These are phyloP conservation scores for Falco columbarius DNA, from an alignment of 2,797 vertebrate genomes.

Conservation along the genomic window DNA sequence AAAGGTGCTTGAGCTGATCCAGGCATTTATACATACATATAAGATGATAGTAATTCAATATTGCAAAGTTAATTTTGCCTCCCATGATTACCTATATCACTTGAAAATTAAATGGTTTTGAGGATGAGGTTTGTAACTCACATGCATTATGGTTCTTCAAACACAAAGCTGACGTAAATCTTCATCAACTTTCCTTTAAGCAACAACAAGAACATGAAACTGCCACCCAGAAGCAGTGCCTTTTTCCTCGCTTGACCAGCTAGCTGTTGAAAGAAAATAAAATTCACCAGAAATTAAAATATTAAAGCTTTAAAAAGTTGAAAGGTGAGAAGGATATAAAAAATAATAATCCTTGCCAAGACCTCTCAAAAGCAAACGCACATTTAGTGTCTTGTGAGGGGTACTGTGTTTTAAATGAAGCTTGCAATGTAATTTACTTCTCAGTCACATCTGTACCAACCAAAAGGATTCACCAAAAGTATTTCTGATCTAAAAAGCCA, in stretches of 20 bases:
- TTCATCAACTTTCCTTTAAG: neutral
- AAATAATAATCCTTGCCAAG: neutral
- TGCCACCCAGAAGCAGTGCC: neutral
- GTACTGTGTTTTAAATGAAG: neutral
- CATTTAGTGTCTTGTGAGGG: neutral
- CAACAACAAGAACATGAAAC: neutral
- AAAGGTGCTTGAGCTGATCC: slow-evolving; percentile 25
- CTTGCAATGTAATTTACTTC: neutral
- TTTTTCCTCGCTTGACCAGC: neutral
- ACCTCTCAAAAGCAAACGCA: neutral
- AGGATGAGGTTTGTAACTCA: slow-evolving; percentile 6
- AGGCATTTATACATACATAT: slow-evolving; percentile 6
- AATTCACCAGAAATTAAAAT: neutral
- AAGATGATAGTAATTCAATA: slow-evolving; percentile 49
- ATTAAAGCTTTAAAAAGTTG: neutral
- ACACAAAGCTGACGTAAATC: slow-evolving; percentile 12
- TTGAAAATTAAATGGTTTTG: slow-evolving; percentile 49
- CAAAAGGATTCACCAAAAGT: neutral
- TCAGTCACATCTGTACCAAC: neutral
- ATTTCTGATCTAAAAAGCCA: neutral
- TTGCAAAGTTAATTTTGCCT: slow-evolving; percentile 11
- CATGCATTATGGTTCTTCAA: neutral
- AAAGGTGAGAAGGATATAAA: neutral
- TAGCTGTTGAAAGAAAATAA: neutral
- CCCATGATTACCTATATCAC: slow-evolving; percentile 17